These are phyloP conservation scores for Festucalex cinctus DNA, from an alignment of 2,113 vertebrate genomes.

Conservation along the genomic window DNA sequence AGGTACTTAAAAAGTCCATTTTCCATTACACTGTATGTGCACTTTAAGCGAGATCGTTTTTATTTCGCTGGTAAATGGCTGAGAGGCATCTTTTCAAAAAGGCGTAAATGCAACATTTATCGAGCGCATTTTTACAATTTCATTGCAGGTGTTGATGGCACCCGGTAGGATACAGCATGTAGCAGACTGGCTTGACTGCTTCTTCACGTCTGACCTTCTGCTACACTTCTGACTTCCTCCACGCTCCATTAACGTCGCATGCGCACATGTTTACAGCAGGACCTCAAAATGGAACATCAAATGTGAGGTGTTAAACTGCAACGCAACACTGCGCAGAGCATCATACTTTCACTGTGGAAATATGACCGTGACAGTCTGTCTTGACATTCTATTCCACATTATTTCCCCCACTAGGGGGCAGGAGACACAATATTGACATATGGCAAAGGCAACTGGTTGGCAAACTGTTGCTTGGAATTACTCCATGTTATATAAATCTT, in stretches of 20 bases:
- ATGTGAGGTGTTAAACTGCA: constrained; percentile 19
- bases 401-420: constrained; percentile 1
- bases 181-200: not conserved
- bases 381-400: not conserved
- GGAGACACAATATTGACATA: not conserved
- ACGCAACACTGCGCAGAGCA: not conserved
- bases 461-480: constrained; percentile 2
- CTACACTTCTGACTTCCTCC: constrained; percentile 19
- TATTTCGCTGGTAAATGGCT: not conserved
- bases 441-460: constrained; percentile 2
- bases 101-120: not conserved
- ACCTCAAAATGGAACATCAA: constrained; percentile 34
- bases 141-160: not conserved
- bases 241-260: constrained; percentile 44
- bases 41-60: not conserved
- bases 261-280: constrained; percentile 15
- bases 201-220: constrained; percentile 5
- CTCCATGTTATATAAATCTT: not conserved
- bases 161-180: constrained; percentile 8
- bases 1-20: not conserved
- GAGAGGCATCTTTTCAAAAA: not conserved
- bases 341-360: not conserved
- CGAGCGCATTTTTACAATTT: constrained; percentile 6
- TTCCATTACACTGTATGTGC: not conserved
- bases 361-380: not conserved